Evolutionary conservation across 2,113 vertebrate species (phyloP).

Genomic region (Brachyhypopomus gauderio): DNA sequence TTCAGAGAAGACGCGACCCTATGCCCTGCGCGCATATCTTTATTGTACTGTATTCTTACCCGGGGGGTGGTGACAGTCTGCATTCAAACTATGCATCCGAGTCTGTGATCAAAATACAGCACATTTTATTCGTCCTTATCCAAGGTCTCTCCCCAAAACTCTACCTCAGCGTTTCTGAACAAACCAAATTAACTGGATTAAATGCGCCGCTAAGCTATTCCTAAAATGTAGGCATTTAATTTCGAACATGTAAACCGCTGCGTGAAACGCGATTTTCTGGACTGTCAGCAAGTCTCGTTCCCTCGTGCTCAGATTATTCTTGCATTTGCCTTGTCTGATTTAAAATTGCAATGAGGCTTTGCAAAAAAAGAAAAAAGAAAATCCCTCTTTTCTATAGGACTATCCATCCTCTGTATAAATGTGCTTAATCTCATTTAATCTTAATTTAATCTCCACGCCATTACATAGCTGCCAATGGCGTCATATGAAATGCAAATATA

Average conservation of each 20-base stretch:
- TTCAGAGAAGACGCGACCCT: neutral
- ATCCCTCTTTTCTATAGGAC: neutral
- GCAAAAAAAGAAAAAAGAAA: neutral
- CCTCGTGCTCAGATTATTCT: conserved; percentile 21
- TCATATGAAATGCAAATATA: neutral
- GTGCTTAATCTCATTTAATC: conserved; percentile 8
- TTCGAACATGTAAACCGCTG: conserved; percentile 1
- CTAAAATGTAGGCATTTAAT: conserved; percentile 43
- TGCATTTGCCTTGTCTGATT: conserved; percentile 31
- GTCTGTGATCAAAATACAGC: conserved; percentile 35
- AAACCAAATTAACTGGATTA: conserved; percentile 43
- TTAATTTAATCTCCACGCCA: no score
- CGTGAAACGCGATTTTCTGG: neutral
- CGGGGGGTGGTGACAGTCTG: neutral
- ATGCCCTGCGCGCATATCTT: neutral
- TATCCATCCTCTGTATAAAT: neutral
- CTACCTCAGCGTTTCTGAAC: conserved; percentile 37
- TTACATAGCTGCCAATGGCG: neutral
- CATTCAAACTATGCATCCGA: conserved; percentile 19
- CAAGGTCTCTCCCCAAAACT: conserved; percentile 13
- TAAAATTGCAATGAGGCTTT: neutral
- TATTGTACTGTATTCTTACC: no score
- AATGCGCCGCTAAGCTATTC: conserved; percentile 42
- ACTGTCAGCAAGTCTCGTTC: conserved; percentile 34
- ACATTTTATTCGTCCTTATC: conserved; percentile 31